Conservation (phyloP, 1,140 invertebrate genomes). For the Brachionus plicatilis region DNA sequence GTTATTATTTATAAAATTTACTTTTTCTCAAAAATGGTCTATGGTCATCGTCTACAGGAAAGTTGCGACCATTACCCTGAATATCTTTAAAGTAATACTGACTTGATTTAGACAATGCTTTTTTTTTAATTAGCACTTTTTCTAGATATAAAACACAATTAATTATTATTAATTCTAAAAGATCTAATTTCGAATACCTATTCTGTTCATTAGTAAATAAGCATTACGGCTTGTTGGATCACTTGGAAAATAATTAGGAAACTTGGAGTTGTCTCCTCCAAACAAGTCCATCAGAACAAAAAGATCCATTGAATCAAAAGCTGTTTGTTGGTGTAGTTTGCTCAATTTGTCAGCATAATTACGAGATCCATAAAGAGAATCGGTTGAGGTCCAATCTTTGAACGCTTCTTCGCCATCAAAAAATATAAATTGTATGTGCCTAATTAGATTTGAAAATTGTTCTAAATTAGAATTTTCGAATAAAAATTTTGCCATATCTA, state of each 20-base stretch:
- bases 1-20: conserved; percentile 49
- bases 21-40: conserved; percentile 78
- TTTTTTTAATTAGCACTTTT: not conserved
- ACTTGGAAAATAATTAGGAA: conserved; percentile 73
- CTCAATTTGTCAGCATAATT: conserved; percentile 75
- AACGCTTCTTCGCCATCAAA: conserved; percentile 99
- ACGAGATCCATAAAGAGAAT: conserved; percentile 89
- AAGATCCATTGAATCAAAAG: conserved; percentile 67
- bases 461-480: conserved; percentile 58
- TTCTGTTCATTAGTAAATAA: conserved; percentile 44
- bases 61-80: conserved; percentile 55
- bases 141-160: conserved; percentile 40
- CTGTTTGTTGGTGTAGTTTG: conserved; percentile 42
- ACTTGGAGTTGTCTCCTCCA: conserved; percentile 73
- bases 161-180: conserved; percentile 57
- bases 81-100: conserved; percentile 45
- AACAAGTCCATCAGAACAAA: conserved; percentile 84
- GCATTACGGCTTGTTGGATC: not conserved
- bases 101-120: conserved; percentile 48
- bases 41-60: conserved; percentile 85
- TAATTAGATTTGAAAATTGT: not conserved
- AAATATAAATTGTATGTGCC: conserved; percentile 77
- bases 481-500: conserved; percentile 77
- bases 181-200: conserved; percentile 52
- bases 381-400: conserved; percentile 72